Evolutionary conservation across 2,797 vertebrate genomes (phyloP), one percentile per base, ranked within the genome.

Genomic region (Hapalemur alaotrensis): DNA sequence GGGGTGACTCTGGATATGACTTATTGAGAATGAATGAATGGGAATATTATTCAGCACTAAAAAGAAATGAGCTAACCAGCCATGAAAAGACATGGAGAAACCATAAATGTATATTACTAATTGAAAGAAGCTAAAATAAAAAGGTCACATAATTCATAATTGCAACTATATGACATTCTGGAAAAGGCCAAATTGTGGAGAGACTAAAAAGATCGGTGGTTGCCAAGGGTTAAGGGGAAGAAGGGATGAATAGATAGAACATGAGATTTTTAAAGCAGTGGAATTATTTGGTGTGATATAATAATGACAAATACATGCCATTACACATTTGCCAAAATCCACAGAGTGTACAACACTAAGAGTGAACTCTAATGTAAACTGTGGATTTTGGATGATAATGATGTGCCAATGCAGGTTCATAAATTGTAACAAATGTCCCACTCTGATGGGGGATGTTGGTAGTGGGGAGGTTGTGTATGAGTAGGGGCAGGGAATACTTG

Each of bases 1-100:
- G 25, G 13, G 5, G 1, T 82, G 14, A 82, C 17, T 35, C 50
- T 70, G 8, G 18, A 6, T 91, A 54, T 67, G 50, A 85, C 11
- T 48, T 28, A 87, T 78, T 22, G 95, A 91, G 57, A 82, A 50
- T 72, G 25, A 81, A 43, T 30, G 7, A 69, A 35, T 23, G 38
- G 5, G 9, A 35, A 14, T 82, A 82, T 91, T 54, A n/a, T 8
- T 32, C 32, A 78, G 43, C 41, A 13, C 22, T 75, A 41, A 63
- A 82, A 30, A 76, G 25, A 48, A 61, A 91, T 32, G 1, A 83
- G 20, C 11, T 70, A 72, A 54, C 15, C 7, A 52, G 5, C 17
- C 52, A 57, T 4, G 61, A 43, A 57, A 81, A n/a, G 48, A 72
- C n/a, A 48, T n/a, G 18, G 38, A 65, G 32, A 54, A 72, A 63